Base-by-base conservation (phyloP, 2,113 vertebrate genomes). In the Eleginops maclovinus region DNA sequence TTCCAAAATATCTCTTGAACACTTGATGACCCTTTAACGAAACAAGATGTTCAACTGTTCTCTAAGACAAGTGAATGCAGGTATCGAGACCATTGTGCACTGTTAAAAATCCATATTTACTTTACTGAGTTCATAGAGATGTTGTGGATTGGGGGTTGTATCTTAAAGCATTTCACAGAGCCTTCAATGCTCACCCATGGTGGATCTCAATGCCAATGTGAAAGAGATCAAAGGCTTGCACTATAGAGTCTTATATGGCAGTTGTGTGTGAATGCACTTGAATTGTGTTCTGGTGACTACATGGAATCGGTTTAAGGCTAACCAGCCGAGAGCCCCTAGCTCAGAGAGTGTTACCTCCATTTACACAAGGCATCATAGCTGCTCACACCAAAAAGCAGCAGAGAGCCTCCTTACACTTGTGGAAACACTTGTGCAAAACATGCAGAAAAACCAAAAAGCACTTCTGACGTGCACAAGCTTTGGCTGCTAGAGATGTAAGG, bases 341-440 rank as follows among this genome's bases (percentile, higher is more conserved):
- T 85, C 60, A n/a, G 47, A 84, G 76, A 62, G 71, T 86, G 82
- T 77, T 84, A 66, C 70, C 83, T 86, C 61, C 82, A 69, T 53
- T 69, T 19, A 86, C 84, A 81, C 53, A 46, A 41, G 75, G 79
- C 28, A 82, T 55, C 77, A 92, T 90, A 67, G 53, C 61, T 54
- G 28, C 83, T 82, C 77, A 69, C 78, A 77, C 75, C 60, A 66
- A 73, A 76, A 19, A 63, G 64, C 58, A 50, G 69, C 49, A 73
- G 62, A 79, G 60, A 82, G 51, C 28, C 63, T 70, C 17, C 58
- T 72, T 50, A 36, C 76, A 78, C 64, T 43, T 26, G 12, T 54
- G 47, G 50, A 76, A 73, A 64, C 66, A 49, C 4, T 0, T 69
- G 68, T 69, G 69, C 69, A n/a, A 81, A 70, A 75, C 62, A 74